Conservation (phyloP, 2,797 vertebrate species). For the Steatocranus sp. region DNA sequence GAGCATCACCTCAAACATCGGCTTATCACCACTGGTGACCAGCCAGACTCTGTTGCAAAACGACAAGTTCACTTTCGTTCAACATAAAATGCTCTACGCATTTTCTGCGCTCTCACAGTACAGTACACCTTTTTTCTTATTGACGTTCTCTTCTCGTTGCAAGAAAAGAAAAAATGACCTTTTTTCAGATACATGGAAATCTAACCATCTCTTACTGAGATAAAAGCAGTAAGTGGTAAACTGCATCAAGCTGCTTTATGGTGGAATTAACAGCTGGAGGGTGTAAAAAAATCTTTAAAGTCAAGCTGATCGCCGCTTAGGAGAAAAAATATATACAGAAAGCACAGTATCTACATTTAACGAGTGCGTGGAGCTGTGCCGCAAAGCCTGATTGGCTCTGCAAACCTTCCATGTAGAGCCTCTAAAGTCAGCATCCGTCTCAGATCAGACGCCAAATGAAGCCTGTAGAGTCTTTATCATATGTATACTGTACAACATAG, state of each 20-base stretch:
- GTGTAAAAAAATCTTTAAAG: not conserved
- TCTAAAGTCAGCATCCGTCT: not conserved
- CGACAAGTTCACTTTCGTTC: not conserved
- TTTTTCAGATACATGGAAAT: not conserved
- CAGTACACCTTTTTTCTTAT: not conserved
- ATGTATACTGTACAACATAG: not conserved
- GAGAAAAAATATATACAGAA: not conserved
- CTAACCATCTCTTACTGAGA: not conserved
- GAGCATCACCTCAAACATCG: not conserved
- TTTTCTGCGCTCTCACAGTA: not conserved
- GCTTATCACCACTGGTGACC: not conserved
- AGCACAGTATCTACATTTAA: not conserved
- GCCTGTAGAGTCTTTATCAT: not conserved
- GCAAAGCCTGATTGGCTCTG: not conserved
- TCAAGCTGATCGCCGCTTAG: not conserved
- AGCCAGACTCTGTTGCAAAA: not conserved
- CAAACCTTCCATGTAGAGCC: not conserved
- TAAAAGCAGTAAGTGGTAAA: not conserved
- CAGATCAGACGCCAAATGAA: not conserved
- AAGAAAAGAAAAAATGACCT: not conserved
- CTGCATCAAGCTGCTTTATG: not conserved
- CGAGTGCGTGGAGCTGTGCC: accelerated
- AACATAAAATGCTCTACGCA: not conserved
- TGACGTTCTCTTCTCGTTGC: not conserved
- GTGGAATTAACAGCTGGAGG: not conserved